A percentile compares a stretch with the other conserved stretches of the same genome.
Conservation (phyloP, 2,888 invertebrate genomes). For the Drosophila yooni region DNA sequence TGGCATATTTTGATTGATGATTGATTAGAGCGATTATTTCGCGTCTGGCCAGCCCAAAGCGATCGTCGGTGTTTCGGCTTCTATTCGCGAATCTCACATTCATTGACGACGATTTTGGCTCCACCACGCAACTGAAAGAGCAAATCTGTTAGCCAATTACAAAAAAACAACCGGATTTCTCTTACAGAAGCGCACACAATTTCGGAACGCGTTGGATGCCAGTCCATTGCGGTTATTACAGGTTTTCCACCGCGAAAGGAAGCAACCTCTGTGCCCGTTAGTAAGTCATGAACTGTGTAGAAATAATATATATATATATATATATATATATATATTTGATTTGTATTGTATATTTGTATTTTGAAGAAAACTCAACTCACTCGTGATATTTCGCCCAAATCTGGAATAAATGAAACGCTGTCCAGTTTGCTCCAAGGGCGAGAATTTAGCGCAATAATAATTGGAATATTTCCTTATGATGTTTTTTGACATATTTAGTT, state of each 20-base stretch:
- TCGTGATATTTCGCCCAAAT: accelerated
- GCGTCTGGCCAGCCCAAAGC: background rate
- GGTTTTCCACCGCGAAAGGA: no score
- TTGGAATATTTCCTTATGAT: accelerated
- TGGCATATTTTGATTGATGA: background rate
- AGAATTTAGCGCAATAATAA: background rate
- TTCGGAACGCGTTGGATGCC: background rate
- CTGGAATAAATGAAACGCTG: background rate
- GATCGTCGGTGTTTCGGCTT: background rate
- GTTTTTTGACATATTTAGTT: no score
- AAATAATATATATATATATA: background rate
- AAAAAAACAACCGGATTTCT: background rate
- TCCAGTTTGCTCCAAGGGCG: background rate
- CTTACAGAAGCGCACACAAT: background rate
- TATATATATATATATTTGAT: background rate
- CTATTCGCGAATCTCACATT: background rate
- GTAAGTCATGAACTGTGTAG: background rate
- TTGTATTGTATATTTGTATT: background rate
- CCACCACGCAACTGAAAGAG: accelerated
- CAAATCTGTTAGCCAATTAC: background rate
- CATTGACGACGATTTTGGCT: accelerated
- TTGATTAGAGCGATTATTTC: background rate
- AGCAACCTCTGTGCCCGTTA: background rate
- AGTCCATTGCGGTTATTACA: background rate
- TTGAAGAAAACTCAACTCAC: background rate